Conservation (phyloP, 2,113 vertebrate genomes). For the Oryzias melastigma region DNA sequence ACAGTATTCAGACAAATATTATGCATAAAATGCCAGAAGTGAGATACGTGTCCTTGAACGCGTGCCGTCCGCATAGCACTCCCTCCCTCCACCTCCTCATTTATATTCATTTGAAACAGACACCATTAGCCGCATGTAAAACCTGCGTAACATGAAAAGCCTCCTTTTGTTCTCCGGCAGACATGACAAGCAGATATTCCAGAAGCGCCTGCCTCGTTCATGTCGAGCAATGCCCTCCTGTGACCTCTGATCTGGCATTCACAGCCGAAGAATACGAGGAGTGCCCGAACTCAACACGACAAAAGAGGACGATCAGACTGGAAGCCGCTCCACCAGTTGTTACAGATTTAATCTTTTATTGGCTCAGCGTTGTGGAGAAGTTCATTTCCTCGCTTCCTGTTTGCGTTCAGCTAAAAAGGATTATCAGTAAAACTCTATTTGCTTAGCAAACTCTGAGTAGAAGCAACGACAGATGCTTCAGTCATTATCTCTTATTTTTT, state of each 20-base stretch:
- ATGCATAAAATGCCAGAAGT: too few relatives aligned
- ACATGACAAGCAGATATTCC: not conserved
- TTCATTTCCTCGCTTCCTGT: constrained; percentile 32
- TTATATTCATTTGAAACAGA: constrained; percentile 1
- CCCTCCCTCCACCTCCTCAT: constrained; percentile 4
- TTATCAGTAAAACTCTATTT: constrained; percentile 39
- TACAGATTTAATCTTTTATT: constrained; percentile 9
- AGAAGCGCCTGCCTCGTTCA: not conserved
- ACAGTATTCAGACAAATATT: too few relatives aligned
- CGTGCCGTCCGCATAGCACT: too few relatives aligned
- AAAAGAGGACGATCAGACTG: not conserved
- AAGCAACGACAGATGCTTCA: constrained; percentile 35
- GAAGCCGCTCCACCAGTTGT: not conserved
- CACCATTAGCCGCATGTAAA: constrained; percentile 3
- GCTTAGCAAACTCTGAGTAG: constrained; percentile 46
- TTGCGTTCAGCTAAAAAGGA: constrained; percentile 42
- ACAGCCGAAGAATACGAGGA: constrained; percentile 15
- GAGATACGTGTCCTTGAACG: too few relatives aligned
- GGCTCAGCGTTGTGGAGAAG: constrained; percentile 13
- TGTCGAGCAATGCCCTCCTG: constrained; percentile 19
- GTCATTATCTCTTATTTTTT: constrained; percentile 52
- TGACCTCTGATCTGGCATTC: constrained; percentile 21
- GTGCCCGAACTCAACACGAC: constrained; percentile 1
- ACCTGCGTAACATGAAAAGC: not conserved
- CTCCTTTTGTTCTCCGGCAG: constrained; percentile 2